Evolutionary conservation across 2,113 vertebrate species (phyloP).

Genomic region (Tragelaphus imberbis): DNA sequence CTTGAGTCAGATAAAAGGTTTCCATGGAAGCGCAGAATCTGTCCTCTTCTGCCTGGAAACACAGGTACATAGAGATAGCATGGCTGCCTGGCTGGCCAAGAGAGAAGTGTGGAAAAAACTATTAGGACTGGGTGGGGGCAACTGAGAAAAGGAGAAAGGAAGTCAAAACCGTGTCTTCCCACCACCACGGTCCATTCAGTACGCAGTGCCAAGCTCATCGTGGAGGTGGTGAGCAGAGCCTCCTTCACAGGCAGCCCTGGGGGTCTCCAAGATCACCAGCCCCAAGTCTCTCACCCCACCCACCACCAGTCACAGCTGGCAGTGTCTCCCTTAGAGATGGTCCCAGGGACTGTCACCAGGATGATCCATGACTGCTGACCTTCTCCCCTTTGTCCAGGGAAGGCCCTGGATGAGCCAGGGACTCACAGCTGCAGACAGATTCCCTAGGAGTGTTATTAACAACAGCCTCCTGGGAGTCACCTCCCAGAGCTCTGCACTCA

Average conservation of each 20-base stretch:
- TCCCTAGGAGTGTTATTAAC: neutral
- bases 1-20: neutral
- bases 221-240: neutral
- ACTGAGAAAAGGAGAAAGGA: neutral
- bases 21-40: neutral
- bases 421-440: neutral
- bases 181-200: accelerated
- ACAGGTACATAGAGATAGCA: neutral
- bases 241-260: neutral
- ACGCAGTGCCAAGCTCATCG: neutral
- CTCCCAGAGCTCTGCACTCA: too few species aligned
- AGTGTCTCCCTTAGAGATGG: accelerated
- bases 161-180: neutral
- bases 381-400: neutral
- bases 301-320: neutral
- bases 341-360: neutral
- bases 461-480: accelerated
- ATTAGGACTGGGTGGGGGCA: neutral
- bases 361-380: neutral
- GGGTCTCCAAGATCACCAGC: neutral
- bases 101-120: neutral
- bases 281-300: neutral
- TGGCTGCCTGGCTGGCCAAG: accelerated
- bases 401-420: neutral
- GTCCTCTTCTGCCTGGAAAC: neutral